Evolutionary conservation across 2,113 vertebrate species (phyloP), one percentile per base, ranked within the genome.

Genomic region (Nansenia antarctica): DNA sequence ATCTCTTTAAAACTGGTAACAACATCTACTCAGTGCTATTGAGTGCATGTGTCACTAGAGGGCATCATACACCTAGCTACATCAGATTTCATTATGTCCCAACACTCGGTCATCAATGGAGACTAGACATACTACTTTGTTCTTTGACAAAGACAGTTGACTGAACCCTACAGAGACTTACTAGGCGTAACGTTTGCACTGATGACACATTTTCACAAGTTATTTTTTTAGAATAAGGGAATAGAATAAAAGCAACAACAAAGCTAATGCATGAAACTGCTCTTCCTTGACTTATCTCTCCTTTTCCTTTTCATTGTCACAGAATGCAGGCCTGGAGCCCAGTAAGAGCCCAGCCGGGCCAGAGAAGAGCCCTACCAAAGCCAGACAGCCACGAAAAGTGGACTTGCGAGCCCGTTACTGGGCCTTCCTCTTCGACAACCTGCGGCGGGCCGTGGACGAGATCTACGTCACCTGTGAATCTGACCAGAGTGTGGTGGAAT

Each of bases 381-480:
- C 84, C 22, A 92, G 97, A 62, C 96, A 94, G 59, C 97, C 96
- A 18, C 94, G 98, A 1, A 99, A 96, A 87, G 94, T 98, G 71
- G 98, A 99, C 74, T 89, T 99, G 34, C 89, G 97, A 66, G 97
- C 97, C 0, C 94, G 97, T 11, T 99, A 99, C 81, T 99, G 98
- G 98, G 98, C 98, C 0, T 99, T 99, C 77, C 96, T 99, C 7
- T 99, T 99, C 20, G 98, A 99, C 82, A 99, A 99, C 74, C 91
- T 99, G 45, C 91, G 98, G 1, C 89, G 97, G 12, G 97, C 98
- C 0, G 98, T 99, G 3, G 98, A 98, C 55, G 97, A 99, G 72
- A 98, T 99, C 80, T 99, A 99, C 1, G 96, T 98, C 65, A 99
- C 97, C 0, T 99, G 97, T 80, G 97, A 99, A 81, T 98, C 97